phyloP scores from a whole-genome alignment of 2,888 invertebrate species.

The Limenitis camilla region DNA sequence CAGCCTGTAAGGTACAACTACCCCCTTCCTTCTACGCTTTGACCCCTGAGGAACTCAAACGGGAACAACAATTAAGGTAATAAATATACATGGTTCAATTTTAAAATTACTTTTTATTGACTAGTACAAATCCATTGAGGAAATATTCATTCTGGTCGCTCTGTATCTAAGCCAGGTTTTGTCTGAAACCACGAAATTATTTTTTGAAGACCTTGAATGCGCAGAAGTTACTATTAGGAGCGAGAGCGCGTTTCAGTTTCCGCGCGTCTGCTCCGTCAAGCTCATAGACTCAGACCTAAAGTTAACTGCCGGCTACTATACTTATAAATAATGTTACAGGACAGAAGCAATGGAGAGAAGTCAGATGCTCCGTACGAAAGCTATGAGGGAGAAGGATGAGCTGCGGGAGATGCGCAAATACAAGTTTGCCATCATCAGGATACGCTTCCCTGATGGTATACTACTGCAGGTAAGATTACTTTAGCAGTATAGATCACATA shows the following conservation, averaged over 20 bases:
- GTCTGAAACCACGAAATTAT: too few relatives aligned
- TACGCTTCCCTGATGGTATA: slow-evolving; percentile 92
- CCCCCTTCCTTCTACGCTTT: slow-evolving; percentile 90
- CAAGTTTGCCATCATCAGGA: slow-evolving; percentile 87
- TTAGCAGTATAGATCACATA: too few relatives aligned
- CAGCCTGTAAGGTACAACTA: slow-evolving; percentile 78
- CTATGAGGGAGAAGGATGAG: slow-evolving; percentile 95
- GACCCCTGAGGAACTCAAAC: slow-evolving; percentile 86
- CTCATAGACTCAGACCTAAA: too few relatives aligned
- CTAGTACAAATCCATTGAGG: too few relatives aligned
- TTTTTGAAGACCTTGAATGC: too few relatives aligned
- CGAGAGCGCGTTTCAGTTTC: too few relatives aligned
- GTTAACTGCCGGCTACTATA: too few relatives aligned
- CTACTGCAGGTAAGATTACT: slow-evolving; percentile 86
- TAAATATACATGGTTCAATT: neutral
- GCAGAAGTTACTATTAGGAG: too few relatives aligned
- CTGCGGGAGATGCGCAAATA: slow-evolving; percentile 85
- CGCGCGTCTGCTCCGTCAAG: too few relatives aligned
- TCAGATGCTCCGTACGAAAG: slow-evolving; percentile 91
- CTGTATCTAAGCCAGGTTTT: too few relatives aligned
- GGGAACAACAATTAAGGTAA: slow-evolving; percentile 82
- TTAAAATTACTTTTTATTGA: neutral
- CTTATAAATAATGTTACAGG: slow-evolving; percentile 49
- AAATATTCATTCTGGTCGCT: too few relatives aligned
- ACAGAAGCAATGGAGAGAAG: slow-evolving; percentile 85